These are phyloP conservation scores for Acromyrmex charruanus DNA, from an alignment of 1,140 invertebrate genomes.

Conservation along the genomic window DNA sequence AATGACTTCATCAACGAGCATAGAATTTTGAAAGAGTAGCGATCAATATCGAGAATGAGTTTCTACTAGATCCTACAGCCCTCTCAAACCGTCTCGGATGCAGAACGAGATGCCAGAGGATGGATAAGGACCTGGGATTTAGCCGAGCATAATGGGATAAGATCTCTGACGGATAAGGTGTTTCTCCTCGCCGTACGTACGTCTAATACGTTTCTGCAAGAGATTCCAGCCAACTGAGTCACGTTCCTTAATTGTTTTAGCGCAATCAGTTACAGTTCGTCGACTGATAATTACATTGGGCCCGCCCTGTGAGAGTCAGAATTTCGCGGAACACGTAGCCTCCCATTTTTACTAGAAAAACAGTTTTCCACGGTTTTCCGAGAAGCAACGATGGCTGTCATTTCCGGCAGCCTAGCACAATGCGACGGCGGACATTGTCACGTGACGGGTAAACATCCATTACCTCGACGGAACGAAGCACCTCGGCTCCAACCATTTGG, in stretches of 20 bases:
- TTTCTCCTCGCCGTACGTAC: slow-evolving; percentile 30
- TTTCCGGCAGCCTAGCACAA: slow-evolving; percentile 14
- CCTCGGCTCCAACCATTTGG: slow-evolving; percentile 57
- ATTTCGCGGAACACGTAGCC: background rate
- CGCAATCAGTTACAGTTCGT: slow-evolving; percentile 71
- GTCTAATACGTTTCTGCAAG: slow-evolving; percentile 38
- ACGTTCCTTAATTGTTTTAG: slow-evolving; percentile 73
- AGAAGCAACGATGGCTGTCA: slow-evolving; percentile 53
- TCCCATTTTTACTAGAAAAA: slow-evolving; percentile 16
- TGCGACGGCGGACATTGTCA: slow-evolving; percentile 37
- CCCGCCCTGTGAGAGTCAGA: background rate
- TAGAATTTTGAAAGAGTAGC: slow-evolving; percentile 32
- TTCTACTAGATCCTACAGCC: slow-evolving; percentile 19
- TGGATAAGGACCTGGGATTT: slow-evolving; percentile 17
- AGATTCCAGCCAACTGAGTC: slow-evolving; percentile 62
- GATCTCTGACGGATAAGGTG: slow-evolving; percentile 60
- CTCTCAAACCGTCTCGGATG: slow-evolving; percentile 21
- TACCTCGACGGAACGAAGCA: slow-evolving; percentile 35
- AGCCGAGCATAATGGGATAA: slow-evolving; percentile 65
- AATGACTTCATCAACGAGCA: slow-evolving; percentile 50
- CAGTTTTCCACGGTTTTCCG: slow-evolving; percentile 5
- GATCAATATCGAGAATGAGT: slow-evolving; percentile 12
- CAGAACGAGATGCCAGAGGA: slow-evolving; percentile 5
- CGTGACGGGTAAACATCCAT: slow-evolving; percentile 73
- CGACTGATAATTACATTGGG: slow-evolving; percentile 64